A percentile compares a stretch with the other conserved stretches of the same genome.
These are phyloP conservation scores for Dorcus parallelipipedus DNA, from an alignment of 2,888 invertebrate species.

Conservation along the genomic window DNA sequence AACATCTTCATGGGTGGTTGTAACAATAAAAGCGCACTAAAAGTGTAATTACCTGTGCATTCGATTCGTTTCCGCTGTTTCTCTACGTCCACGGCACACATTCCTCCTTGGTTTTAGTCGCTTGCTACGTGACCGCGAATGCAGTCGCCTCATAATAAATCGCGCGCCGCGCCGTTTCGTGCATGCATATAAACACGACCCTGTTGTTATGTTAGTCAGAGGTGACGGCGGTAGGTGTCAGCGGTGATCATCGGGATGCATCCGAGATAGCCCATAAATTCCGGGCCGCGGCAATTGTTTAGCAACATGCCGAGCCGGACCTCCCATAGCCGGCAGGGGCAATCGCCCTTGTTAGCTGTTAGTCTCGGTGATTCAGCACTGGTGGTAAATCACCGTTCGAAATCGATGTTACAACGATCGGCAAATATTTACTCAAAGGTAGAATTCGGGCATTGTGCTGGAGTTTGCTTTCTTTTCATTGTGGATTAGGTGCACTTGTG, in stretches of 20 bases:
- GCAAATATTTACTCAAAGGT: constrained; percentile 49
- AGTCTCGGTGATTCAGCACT: constrained; percentile 42
- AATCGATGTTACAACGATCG: constrained; percentile 42
- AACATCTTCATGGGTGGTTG: not conserved
- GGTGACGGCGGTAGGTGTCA: constrained; percentile 9
- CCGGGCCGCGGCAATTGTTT: constrained; percentile 36
- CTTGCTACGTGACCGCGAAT: constrained; percentile 47
- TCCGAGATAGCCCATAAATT: constrained; percentile 18
- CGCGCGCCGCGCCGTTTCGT: constrained; percentile 30
- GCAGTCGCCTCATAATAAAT: constrained; percentile 45
- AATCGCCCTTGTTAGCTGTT: constrained; percentile 26
- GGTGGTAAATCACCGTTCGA: constrained; percentile 42
- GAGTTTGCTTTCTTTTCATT: constrained; percentile 35
- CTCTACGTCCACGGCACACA: constrained; percentile 39
- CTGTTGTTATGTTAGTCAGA: constrained; percentile 40
- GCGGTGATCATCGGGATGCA: constrained; percentile 1
- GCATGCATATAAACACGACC: constrained; percentile 45
- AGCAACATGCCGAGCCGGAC: constrained; percentile 41
- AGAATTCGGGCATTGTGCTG: constrained; percentile 36
- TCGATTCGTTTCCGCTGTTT: constrained; percentile 44
- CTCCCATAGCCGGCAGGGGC: constrained; percentile 36
- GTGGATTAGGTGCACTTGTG: constrained; percentile 43
- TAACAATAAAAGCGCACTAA: constrained; percentile 10
- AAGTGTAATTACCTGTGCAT: constrained; percentile 22
- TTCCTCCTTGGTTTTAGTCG: constrained; percentile 38